Conservation (phyloP, 1,140 invertebrate species). For the Copidosoma floridanum region DNA sequence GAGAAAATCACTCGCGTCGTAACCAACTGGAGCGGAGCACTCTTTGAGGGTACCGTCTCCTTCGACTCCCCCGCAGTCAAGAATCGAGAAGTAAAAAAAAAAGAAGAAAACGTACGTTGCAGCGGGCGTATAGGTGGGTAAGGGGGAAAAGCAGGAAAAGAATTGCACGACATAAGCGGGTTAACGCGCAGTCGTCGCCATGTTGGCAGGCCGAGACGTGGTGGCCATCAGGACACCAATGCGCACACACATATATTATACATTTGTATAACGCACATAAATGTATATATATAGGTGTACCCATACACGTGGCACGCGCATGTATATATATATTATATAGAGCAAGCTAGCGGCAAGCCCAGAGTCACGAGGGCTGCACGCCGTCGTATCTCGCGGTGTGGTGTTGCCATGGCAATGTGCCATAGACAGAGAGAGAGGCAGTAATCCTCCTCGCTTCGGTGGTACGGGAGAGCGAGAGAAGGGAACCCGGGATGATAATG, state of each 20-base stretch:
- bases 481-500: slow-evolving; percentile 48
- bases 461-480: slow-evolving; percentile 26
- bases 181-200: slow-evolving; percentile 45
- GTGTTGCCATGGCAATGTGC: slow-evolving; percentile 54
- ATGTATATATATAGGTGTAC: too few relatives aligned
- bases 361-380: slow-evolving; percentile 5
- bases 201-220: slow-evolving; percentile 35
- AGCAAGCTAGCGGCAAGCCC: neutral
- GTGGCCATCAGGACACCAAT: slow-evolving; percentile 39
- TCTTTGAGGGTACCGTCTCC: too few relatives aligned
- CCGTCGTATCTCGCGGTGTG: slow-evolving; percentile 45
- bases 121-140: too few relatives aligned
- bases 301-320: too few relatives aligned
- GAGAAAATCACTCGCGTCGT: too few relatives aligned
- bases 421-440: slow-evolving; percentile 51
- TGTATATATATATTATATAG: slow-evolving; percentile 30
- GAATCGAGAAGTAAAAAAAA: too few relatives aligned
- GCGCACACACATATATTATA: slow-evolving; percentile 32
- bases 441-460: slow-evolving; percentile 43
- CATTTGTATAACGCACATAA: too few relatives aligned
- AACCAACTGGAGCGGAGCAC: too few relatives aligned
- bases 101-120: too few relatives aligned
- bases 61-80: too few relatives aligned
- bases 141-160: neutral
- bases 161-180: slow-evolving; percentile 25